These are phyloP conservation scores for Eulemur albifrons DNA, from an alignment of 2,797 vertebrate genomes.

Conservation along the genomic window DNA sequence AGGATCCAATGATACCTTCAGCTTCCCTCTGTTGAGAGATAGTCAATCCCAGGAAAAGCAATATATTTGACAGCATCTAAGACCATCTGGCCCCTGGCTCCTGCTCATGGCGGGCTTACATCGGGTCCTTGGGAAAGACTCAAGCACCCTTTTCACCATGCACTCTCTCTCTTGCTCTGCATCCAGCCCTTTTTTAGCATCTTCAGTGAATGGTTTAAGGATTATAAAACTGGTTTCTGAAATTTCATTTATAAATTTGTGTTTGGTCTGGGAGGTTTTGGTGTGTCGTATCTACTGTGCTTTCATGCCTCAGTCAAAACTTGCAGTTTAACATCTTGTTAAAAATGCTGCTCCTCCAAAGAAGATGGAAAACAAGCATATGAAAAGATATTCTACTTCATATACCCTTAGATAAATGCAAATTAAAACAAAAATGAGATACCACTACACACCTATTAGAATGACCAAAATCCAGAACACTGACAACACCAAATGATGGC, in stretches of 20 bases:
- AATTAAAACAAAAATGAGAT: not conserved
- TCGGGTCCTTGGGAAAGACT: not conserved
- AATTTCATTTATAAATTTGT: not conserved
- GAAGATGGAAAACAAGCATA: not conserved
- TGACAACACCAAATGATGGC: not conserved
- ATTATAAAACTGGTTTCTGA: not conserved
- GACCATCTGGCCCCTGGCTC: not conserved
- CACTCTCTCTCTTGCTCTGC: not conserved
- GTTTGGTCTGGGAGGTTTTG: not conserved
- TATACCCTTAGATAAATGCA: not conserved
- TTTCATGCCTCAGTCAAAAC: not conserved
- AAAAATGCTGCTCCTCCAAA: not conserved
- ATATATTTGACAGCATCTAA: not conserved
- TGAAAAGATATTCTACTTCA: not conserved
- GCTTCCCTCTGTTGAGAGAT: not conserved
- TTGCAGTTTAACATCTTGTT: not conserved
- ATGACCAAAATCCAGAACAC: not conserved
- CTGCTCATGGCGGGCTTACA: accelerated
- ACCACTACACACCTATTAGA: not conserved
- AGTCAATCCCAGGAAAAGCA: not conserved
- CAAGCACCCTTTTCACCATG: not conserved
- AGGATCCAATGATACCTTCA: not conserved
- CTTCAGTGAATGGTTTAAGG: not conserved
- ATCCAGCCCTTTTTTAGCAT: not conserved
- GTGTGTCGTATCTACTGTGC: not conserved